A percentile compares a stretch with the other conserved stretches of the same genome.
Conservation (phyloP, 2,797 vertebrate species). For the Odontamblyopus lacepedii region DNA sequence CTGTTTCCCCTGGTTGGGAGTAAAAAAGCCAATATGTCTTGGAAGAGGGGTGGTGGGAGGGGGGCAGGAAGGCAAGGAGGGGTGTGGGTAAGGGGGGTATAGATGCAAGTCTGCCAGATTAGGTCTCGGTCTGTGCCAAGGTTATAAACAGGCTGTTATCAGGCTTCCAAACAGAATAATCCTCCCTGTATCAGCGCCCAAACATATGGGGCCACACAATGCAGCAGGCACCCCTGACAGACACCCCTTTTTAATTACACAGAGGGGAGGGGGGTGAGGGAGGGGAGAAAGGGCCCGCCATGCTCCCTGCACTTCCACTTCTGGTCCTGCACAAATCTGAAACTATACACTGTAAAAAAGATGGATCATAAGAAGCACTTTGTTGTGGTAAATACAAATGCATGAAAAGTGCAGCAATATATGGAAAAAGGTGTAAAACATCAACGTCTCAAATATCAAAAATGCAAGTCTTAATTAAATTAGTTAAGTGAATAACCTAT, state of each 20-base stretch:
- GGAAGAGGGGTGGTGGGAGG: constrained; percentile 56
- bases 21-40: constrained; percentile 58
- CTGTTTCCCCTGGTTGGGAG: constrained; percentile 42
- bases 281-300: constrained; percentile 64
- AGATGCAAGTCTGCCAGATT: constrained; percentile 98
- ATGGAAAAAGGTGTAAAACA: too few relatives aligned
- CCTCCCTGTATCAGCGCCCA: constrained; percentile 96
- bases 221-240: constrained; percentile 92
- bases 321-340: constrained; percentile 16
- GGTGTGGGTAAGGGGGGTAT: constrained; percentile 77
- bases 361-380: neutral
- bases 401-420: neutral
- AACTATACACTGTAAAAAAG: constrained; percentile 1
- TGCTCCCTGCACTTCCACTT: constrained; percentile 30
- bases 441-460: neutral
- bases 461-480: neutral
- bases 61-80: constrained; percentile 31
- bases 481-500: neutral
- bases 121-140: constrained; percentile 93
- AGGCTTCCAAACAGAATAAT: constrained; percentile 97
- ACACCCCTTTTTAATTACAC: constrained; percentile 98
- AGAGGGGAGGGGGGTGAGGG: constrained; percentile 64
- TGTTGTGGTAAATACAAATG: neutral
- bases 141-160: constrained; percentile 99
- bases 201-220: constrained; percentile 98